These are phyloP conservation scores for Triplophysa yarkandensis DNA, from an alignment of 2,797 vertebrate genomes.

Conservation along the genomic window DNA sequence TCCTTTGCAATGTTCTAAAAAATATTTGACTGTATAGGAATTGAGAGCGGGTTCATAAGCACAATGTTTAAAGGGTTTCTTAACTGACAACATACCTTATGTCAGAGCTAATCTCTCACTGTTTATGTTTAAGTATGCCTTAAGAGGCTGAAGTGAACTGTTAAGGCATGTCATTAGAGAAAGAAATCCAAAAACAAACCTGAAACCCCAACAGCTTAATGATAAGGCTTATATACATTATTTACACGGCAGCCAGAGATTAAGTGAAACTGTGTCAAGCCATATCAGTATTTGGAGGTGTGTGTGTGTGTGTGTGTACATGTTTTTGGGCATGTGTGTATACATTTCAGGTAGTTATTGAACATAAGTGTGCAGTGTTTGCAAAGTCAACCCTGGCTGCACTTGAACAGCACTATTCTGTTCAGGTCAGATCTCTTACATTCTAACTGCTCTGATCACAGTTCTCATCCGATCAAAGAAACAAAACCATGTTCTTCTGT, in stretches of 20 bases:
- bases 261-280: slow-evolving; percentile 25
- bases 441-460: slow-evolving; percentile 43
- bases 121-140: slow-evolving; percentile 24
- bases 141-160: slow-evolving; percentile 70
- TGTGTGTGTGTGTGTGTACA: slow-evolving; percentile 58
- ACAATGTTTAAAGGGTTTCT: slow-evolving; percentile 20
- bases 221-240: slow-evolving; percentile 56
- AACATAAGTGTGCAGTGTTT: slow-evolving; percentile 50
- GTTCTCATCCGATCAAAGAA: slow-evolving; percentile 38
- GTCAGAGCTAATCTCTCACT: slow-evolving; percentile 24
- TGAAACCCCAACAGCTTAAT: slow-evolving; percentile 61
- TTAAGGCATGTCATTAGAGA: slow-evolving; percentile 79
- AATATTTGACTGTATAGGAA: not conserved
- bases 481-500: not conserved
- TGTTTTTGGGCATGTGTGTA: not conserved
- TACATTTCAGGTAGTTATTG: slow-evolving; percentile 19
- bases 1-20: not conserved
- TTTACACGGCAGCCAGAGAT: slow-evolving; percentile 52
- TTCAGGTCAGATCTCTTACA: slow-evolving; percentile 60
- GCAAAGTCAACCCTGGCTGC: slow-evolving; percentile 54
- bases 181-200: slow-evolving; percentile 60
- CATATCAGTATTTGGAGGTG: slow-evolving; percentile 52
- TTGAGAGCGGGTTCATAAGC: slow-evolving; percentile 10
- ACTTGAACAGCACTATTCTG: slow-evolving; percentile 55
- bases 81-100: slow-evolving; percentile 31